Evolutionary conservation across 2,797 vertebrate genomes (phyloP).

Genomic region (Acrossocheilus fasciatus): DNA sequence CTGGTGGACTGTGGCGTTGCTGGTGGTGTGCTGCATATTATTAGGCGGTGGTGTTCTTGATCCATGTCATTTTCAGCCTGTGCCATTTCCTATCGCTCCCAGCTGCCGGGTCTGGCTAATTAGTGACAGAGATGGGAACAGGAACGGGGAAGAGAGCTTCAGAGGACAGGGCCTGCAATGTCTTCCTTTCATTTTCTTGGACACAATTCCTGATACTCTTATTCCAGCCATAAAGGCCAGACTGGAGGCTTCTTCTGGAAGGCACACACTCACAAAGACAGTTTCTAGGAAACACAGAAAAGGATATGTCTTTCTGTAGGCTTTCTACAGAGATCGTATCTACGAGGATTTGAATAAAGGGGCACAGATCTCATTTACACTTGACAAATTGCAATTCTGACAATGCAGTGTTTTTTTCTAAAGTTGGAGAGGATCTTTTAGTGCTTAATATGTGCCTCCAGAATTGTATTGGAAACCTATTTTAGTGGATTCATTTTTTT

Average conservation of each 20-base stretch:
- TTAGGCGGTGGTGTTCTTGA: conserved; percentile 51
- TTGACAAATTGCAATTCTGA: background rate
- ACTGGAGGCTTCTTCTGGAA: conserved; percentile 9
- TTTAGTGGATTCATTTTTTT: background rate
- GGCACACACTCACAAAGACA: background rate
- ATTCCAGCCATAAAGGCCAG: background rate
- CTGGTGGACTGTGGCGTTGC: conserved; percentile 23
- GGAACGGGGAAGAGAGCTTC: conserved; percentile 48
- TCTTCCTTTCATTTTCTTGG: conserved; percentile 45
- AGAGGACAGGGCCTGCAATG: conserved; percentile 35
- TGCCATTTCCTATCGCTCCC: conserved; percentile 62
- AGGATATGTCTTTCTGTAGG: background rate
- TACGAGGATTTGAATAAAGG: background rate
- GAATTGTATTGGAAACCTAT: background rate
- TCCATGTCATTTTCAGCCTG: conserved; percentile 55
- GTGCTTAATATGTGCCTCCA: background rate
- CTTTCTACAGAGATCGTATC: background rate
- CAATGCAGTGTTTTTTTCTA: background rate
- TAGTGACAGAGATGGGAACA: conserved; percentile 55
- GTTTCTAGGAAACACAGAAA: conserved; percentile 7
- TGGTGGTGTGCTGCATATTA: conserved; percentile 48
- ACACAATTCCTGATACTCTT: background rate
- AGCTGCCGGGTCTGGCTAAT: conserved; percentile 62
- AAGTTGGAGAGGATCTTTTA: background rate
- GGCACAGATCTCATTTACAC: background rate